Evolutionary conservation across 2,888 invertebrate species (phyloP).

Genomic region (Oscheius myriophilus): DNA sequence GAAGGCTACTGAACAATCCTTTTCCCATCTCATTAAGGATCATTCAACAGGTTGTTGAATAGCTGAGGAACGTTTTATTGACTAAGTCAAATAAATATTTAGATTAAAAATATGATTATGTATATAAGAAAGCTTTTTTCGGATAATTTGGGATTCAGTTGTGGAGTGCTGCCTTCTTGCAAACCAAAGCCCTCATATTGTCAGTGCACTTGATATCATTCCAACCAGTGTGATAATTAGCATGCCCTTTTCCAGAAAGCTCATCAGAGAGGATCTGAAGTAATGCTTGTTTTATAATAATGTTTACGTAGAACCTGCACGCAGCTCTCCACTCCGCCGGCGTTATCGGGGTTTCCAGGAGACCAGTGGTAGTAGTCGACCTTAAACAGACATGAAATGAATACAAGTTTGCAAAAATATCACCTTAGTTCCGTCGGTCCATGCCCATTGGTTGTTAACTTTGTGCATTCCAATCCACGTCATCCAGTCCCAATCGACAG

Average conservation of each 20-base stretch:
- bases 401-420: neutral
- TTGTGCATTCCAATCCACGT: slow-evolving; percentile 32
- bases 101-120: too few relatives aligned
- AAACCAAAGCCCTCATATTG: slow-evolving; percentile 23
- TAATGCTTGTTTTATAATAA: neutral
- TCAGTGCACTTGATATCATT: slow-evolving; percentile 24
- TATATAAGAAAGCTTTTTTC: too few relatives aligned
- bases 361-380: slow-evolving; percentile 23
- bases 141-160: too few relatives aligned
- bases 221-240: slow-evolving; percentile 22
- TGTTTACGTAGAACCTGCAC: neutral
- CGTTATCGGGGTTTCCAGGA: slow-evolving; percentile 24
- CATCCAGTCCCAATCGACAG: slow-evolving; percentile 20
- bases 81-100: too few relatives aligned
- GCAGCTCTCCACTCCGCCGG: slow-evolving; percentile 23
- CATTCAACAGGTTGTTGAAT: too few relatives aligned
- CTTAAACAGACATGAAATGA: slow-evolving; percentile 2
- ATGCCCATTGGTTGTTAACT: slow-evolving; percentile 19
- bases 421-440: slow-evolving; percentile 19
- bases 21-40: too few relatives aligned
- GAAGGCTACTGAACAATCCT: too few relatives aligned
- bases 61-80: too few relatives aligned
- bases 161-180: slow-evolving; percentile 22
- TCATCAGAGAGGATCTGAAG: slow-evolving; percentile 20
- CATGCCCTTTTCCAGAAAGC: slow-evolving; percentile 16